Evolutionary conservation across 2,113 vertebrate species (phyloP).

Genomic region (Heptranchias perlo): DNA sequence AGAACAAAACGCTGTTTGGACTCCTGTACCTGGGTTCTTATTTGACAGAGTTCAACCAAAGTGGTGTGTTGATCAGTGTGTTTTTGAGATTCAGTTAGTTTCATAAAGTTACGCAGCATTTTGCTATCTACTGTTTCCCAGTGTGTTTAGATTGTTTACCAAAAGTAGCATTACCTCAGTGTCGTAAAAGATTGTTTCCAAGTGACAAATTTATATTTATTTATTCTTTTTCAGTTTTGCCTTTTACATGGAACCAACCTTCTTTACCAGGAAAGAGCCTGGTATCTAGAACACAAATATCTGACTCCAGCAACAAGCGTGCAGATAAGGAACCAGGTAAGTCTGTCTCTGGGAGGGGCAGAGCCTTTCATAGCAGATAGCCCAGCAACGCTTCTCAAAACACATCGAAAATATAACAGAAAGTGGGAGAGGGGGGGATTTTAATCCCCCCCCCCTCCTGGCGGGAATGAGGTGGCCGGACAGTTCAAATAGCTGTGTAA

Average conservation of each 20-base stretch:
- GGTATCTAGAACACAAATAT: slow-evolving; percentile 56
- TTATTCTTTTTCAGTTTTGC: slow-evolving; percentile 49
- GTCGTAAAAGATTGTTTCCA: slow-evolving; percentile 14
- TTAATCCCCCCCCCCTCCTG: no score
- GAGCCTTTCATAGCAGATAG: not conserved
- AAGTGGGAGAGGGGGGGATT: not conserved
- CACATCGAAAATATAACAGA: not conserved
- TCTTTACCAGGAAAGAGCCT: slow-evolving; percentile 55
- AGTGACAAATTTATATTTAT: not conserved
- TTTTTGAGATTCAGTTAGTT: slow-evolving; percentile 7
- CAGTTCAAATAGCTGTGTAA: not conserved
- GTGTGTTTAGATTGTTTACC: not conserved
- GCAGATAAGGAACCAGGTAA: slow-evolving; percentile 54
- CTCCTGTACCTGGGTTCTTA: not conserved
- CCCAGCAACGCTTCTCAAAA: not conserved
- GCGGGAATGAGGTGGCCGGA: not conserved
- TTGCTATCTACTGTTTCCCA: not conserved
- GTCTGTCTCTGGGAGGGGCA: not conserved
- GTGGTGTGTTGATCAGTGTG: not conserved
- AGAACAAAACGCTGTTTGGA: not conserved
- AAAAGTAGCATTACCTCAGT: not conserved
- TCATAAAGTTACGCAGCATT: not conserved
- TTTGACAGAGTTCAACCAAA: not conserved
- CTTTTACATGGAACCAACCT: slow-evolving; percentile 55
- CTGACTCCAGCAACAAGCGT: slow-evolving; percentile 45